Conservation (phyloP, 2,797 vertebrate genomes). For the Picus viridis region DNA sequence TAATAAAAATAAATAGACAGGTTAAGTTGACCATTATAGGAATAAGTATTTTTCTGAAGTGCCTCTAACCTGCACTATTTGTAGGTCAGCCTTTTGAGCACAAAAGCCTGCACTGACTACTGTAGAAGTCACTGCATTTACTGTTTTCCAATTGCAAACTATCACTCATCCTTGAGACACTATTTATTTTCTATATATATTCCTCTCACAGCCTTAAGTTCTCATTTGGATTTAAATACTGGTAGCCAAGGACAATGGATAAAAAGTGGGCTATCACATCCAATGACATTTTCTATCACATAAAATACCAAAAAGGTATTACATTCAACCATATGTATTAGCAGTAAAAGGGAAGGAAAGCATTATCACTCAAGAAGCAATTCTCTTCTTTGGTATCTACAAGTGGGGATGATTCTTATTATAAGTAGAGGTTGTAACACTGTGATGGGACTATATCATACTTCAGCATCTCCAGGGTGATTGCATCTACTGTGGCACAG, state of each 20-base stretch:
- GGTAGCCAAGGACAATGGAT: background rate
- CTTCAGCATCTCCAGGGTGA: background rate
- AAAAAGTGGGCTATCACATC: background rate
- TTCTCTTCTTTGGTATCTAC: background rate
- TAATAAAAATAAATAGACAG: background rate
- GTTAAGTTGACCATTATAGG: background rate
- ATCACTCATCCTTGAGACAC: background rate
- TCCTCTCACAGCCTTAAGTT: background rate
- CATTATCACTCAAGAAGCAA: background rate
- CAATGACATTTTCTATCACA: background rate
- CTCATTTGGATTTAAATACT: background rate
- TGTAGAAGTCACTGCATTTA: background rate
- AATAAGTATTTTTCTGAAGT: background rate
- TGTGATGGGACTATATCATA: background rate
- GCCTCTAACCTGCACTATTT: background rate
- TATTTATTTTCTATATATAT: background rate
- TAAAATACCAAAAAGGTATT: background rate
- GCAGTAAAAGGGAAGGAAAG: background rate
- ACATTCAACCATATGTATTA: background rate
- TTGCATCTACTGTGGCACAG: constrained; percentile 2
- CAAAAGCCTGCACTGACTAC: background rate
- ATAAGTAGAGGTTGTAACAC: background rate
- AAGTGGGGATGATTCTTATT: background rate
- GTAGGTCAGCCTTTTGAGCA: background rate
- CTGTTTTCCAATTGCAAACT: background rate